phyloP scores from a whole-genome alignment of 2,113 vertebrate species.

The Zingel zingel region DNA sequence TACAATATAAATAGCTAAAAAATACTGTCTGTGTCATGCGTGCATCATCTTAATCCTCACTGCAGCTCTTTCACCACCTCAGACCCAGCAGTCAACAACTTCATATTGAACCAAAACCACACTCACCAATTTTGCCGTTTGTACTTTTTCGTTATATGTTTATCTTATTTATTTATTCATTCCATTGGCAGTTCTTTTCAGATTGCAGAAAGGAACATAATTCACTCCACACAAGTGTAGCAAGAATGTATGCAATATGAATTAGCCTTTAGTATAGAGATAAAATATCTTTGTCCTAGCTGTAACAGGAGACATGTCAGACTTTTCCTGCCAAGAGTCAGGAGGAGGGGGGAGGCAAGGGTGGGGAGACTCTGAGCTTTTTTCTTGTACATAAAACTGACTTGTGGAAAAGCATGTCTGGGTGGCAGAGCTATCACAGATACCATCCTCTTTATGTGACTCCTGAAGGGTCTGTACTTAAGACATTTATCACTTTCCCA shows the following conservation, averaged over 20 bases:
- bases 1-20: constrained; percentile 35
- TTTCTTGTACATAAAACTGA: constrained; percentile 65
- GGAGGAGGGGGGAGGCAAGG: constrained; percentile 17
- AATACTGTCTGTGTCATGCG: constrained; percentile 9
- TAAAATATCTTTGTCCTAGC: constrained; percentile 68
- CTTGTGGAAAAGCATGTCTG: constrained; percentile 66
- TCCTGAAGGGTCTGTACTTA: constrained; percentile 37
- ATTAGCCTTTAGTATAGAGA: constrained; percentile 66
- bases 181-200: constrained; percentile 29
- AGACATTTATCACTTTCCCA: constrained; percentile 47
- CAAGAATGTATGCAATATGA: constrained; percentile 74
- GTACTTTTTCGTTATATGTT: constrained; percentile 52
- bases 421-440: constrained; percentile 61
- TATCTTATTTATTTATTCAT: constrained; percentile 46
- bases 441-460: constrained; percentile 56
- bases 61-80: constrained; percentile 51
- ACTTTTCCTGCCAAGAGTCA: constrained; percentile 67
- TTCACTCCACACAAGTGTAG: constrained; percentile 55
- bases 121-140: constrained; percentile 51
- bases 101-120: constrained; percentile 60
- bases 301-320: constrained; percentile 79
- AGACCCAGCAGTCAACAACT: constrained; percentile 60
- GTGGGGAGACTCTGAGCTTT: neutral
- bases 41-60: constrained; percentile 31
- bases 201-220: constrained; percentile 50